phyloP scores from a whole-genome alignment of 2,113 vertebrate genomes.

The Coregonus clupeaformis region DNA sequence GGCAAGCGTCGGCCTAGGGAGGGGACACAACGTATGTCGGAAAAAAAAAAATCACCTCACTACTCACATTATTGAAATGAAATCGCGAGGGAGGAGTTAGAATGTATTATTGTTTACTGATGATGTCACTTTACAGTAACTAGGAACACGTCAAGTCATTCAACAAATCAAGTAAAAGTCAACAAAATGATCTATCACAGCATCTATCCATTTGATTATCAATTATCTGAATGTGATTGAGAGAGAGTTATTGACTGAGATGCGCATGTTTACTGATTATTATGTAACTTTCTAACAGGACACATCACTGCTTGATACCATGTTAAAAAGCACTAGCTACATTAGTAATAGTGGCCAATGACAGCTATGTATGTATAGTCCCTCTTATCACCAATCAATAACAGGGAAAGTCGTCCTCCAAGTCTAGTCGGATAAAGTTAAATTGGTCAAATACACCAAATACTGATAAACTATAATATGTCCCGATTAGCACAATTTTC shows the following conservation, averaged over 20 bases:
- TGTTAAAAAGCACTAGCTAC: background rate
- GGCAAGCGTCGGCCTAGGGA: slow-evolving; percentile 89
- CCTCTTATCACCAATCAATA: slow-evolving; percentile 28
- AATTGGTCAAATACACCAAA: too few relatives aligned
- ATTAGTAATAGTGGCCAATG: background rate
- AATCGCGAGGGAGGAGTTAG: too few relatives aligned
- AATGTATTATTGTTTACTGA: too few relatives aligned
- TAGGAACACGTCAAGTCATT: background rate
- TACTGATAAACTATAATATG: too few relatives aligned
- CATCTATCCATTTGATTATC: background rate
- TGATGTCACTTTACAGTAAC: too few relatives aligned
- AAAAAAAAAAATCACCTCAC: too few relatives aligned
- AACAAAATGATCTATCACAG: background rate
- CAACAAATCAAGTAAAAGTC: background rate
- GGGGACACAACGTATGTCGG: background rate
- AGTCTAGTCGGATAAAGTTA: background rate
- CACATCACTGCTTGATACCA: background rate
- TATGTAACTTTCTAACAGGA: background rate
- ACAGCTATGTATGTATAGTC: background rate
- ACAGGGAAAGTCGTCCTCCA: background rate
- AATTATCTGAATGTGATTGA: background rate
- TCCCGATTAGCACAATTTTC: too few relatives aligned
- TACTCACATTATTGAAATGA: too few relatives aligned
- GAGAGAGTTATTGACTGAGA: background rate
- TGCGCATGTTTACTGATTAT: background rate